Conservation (phyloP, 2,888 invertebrate genomes). For the Oxystoma pomonae region DNA sequence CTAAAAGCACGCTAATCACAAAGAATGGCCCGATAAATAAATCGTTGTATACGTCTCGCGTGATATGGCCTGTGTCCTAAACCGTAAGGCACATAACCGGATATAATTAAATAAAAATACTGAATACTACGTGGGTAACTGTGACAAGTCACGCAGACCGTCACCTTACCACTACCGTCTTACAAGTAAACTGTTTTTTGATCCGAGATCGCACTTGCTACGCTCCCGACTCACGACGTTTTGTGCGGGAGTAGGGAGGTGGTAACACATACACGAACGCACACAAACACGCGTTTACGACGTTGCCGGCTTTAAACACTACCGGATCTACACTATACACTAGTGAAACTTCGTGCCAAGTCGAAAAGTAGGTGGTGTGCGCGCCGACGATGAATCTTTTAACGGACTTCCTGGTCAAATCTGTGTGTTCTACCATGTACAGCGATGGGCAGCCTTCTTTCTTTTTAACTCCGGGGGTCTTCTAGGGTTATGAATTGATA, state of each 20-base stretch:
- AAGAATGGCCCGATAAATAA: not conserved
- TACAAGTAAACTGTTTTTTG: constrained; percentile 9
- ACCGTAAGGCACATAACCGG: not conserved
- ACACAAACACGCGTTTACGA: constrained; percentile 19
- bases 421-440: not conserved
- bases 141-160: constrained; percentile 43
- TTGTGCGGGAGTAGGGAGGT: constrained; percentile 40
- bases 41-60: not conserved
- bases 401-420: not conserved
- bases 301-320: constrained; percentile 32
- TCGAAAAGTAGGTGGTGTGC: not conserved
- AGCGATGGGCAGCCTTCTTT: not conserved
- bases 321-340: constrained; percentile 50
- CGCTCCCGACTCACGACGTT: constrained; percentile 22
- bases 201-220: constrained; percentile 5
- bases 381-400: not conserved
- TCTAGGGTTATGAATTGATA: not conserved
- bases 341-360: no score
- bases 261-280: constrained; percentile 21
- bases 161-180: constrained; percentile 47
- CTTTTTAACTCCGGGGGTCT: not conserved
- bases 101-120: not conserved
- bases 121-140: constrained; percentile 39
- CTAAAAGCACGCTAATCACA: not conserved
- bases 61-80: not conserved